phyloP scores from a whole-genome alignment of 2,113 vertebrate species.

The Gallinago undulata region DNA sequence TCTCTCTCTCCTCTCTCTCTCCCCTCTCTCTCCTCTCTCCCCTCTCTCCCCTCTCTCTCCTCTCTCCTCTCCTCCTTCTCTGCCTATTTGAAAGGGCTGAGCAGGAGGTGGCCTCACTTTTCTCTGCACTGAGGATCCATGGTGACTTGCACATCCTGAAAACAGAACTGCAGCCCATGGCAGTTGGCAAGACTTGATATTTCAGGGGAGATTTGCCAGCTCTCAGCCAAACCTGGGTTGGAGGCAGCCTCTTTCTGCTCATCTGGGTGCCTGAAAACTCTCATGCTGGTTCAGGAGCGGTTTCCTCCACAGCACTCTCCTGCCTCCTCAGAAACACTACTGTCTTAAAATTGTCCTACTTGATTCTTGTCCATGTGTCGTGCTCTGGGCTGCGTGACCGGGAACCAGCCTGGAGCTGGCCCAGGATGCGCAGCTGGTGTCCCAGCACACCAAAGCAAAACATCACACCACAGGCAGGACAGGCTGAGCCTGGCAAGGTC shows the following conservation, averaged over 20 bases:
- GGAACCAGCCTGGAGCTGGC: neutral
- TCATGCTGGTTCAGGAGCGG: neutral
- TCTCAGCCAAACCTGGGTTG: neutral
- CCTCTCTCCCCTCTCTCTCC: too few species aligned
- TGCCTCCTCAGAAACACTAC: neutral
- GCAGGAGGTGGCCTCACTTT: neutral
- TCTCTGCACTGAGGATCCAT: neutral
- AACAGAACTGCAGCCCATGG: neutral
- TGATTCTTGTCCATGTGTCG: neutral
- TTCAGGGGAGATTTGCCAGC: neutral
- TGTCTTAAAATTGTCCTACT: neutral
- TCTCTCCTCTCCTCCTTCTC: neutral
- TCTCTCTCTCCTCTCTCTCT: too few species aligned
- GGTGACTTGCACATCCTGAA: neutral
- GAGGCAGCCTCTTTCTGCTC: neutral
- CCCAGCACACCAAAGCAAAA: neutral
- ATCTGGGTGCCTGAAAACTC: neutral
- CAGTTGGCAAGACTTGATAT: neutral
- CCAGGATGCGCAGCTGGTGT: neutral
- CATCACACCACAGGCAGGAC: fast-evolving
- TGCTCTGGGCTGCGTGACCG: neutral
- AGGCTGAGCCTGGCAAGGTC: neutral
- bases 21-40: neutral
- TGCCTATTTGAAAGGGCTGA: neutral
- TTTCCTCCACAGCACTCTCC: neutral